Evolutionary conservation across 2,113 vertebrate genomes (phyloP), one percentile per base, ranked within the genome.

Genomic region (Tachysurus fulvidraco): DNA sequence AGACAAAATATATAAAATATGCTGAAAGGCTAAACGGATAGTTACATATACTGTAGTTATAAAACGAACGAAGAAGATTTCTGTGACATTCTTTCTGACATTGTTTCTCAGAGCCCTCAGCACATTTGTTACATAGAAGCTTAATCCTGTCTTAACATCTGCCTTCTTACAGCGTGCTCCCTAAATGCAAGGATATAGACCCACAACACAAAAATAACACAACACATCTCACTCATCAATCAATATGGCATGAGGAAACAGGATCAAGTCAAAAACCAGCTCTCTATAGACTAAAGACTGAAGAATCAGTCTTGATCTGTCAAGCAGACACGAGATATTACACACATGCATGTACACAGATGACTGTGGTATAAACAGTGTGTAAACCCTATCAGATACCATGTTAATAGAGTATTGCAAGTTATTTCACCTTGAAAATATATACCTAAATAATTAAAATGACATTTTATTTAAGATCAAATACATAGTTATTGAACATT

Each of bases 191-290:
- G 50, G 91, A 91, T 91, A 94, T 89, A 91, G 90, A 91, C 91
- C 86, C 89, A 89, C 83, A 86, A 88, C 88, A 93, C 91, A 93
- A 84, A 92, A 93, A 92, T 89, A 92, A 91, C 93, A 93, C 93
- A 91, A 91, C 91, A 87, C 90, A 88, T 88, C 90, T 93, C 90
- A 89, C 90, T 93, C 92, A 95, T 95, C 92, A 93, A 94, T 94
- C 95, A 95, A 87, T 91, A 88, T 93, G 92, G 93, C 93, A 94
- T 88, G 91, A 92, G 78, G 89, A 91, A 90, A 83, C 88, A 93
- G 90, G 89, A 90, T 91, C 89, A 81, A 89, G 85, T 87, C 89
- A 90, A 89, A 44, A 74, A 69, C 87, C 73, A 74, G 84, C 78
- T 74, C 73, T 74, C 80, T 85, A 88, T 85, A 85, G 44, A 52